Evolutionary conservation across 2,888 invertebrate species (phyloP).

Genomic region (Ypsolopha sequella): DNA sequence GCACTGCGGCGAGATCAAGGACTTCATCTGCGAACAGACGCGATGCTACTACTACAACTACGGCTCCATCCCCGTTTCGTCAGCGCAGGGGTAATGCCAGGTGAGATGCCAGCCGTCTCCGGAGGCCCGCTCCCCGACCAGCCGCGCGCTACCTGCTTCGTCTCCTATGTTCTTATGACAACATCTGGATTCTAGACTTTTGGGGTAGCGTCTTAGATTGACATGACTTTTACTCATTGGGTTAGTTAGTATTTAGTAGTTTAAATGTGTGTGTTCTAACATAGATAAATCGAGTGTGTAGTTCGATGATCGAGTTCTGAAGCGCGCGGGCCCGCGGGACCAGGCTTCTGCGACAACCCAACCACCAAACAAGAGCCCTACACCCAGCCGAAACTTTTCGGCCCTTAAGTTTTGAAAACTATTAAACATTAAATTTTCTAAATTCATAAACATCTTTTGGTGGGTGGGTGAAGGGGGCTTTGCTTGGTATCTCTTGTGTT

Average conservation of each 20-base stretch:
- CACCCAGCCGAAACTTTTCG: slow-evolving; percentile 54
- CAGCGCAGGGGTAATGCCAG: slow-evolving; percentile 92
- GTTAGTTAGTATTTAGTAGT: not conserved
- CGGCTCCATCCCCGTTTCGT: slow-evolving; percentile 90
- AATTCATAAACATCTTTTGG: slow-evolving; percentile 54
- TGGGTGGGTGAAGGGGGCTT: slow-evolving; percentile 73
- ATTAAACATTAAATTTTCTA: slow-evolving; percentile 22
- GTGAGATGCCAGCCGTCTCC: slow-evolving; percentile 76
- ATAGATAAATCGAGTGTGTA: not conserved
- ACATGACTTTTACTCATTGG: too few relatives aligned
- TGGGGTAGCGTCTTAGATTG: too few relatives aligned
- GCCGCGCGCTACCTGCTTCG: slow-evolving; percentile 39
- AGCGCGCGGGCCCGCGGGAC: slow-evolving; percentile 65
- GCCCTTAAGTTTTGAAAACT: slow-evolving; percentile 17
- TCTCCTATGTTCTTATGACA: not conserved
- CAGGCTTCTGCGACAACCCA: slow-evolving; percentile 67
- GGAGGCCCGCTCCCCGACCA: slow-evolving; percentile 63
- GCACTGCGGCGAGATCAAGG: slow-evolving; percentile 86
- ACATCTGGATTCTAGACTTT: not conserved
- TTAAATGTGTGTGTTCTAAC: slow-evolving; percentile 1
- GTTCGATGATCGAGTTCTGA: slow-evolving; percentile 12
- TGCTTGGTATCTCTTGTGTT: slow-evolving; percentile 68
- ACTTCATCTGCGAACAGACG: slow-evolving; percentile 92
- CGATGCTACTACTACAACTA: slow-evolving; percentile 93
- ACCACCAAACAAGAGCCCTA: slow-evolving; percentile 71